phyloP scores from a whole-genome alignment of 2,113 vertebrate genomes.

The Ammodramus savannarum region DNA sequence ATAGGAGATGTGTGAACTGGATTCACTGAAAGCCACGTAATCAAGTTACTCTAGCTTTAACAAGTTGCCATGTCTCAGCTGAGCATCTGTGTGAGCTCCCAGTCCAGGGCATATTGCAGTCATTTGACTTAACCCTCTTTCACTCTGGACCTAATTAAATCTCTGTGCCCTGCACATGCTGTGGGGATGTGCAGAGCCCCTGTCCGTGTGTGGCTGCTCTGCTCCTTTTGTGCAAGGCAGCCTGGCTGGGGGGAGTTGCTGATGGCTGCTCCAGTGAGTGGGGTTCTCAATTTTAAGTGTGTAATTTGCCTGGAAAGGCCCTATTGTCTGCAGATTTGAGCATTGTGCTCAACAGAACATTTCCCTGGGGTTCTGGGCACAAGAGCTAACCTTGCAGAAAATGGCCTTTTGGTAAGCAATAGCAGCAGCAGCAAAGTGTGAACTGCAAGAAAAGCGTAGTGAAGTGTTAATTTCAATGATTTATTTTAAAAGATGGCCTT shows the following conservation, averaged over 20 bases:
- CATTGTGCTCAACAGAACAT: neutral
- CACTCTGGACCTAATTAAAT: neutral
- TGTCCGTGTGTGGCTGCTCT: fast-evolving
- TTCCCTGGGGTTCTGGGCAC: neutral
- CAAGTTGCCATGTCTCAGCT: neutral
- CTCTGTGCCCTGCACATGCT: fast-evolving
- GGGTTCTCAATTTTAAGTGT: neutral
- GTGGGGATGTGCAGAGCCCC: fast-evolving
- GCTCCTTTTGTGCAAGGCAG: neutral
- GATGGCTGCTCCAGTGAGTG: neutral
- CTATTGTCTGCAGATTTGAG: neutral
- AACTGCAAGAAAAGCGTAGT: constrained; percentile 12
- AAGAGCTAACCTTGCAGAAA: constrained; percentile 8
- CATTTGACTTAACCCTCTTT: neutral
- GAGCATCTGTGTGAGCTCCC: neutral
- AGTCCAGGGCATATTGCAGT: neutral
- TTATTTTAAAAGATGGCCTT: neutral
- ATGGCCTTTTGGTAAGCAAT: neutral
- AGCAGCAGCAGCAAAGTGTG: constrained; percentile 10
- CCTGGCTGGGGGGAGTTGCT: neutral
- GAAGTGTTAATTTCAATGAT: constrained; percentile 36
- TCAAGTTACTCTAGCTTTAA: neutral
- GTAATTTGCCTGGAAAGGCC: neutral
- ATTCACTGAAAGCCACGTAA: neutral
- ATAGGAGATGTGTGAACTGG: neutral